Evolutionary conservation across 2,797 vertebrate species (phyloP).

Genomic region (Taenioides sp.): DNA sequence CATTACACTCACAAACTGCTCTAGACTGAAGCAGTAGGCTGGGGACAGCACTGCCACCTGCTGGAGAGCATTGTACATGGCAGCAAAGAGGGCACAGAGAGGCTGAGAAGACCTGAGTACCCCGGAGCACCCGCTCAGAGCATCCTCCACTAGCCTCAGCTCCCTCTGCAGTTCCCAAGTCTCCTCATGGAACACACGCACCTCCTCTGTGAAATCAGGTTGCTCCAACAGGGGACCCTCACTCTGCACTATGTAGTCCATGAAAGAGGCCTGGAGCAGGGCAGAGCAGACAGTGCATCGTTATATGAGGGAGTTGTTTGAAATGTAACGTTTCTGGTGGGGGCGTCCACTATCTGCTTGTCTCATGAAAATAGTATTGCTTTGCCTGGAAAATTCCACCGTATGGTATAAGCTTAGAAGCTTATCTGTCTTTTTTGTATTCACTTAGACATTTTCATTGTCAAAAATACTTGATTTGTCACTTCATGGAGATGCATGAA

Average conservation of each 20-base stretch:
- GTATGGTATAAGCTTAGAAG: too few species aligned
- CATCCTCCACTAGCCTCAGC: conserved; percentile 41
- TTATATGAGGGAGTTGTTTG: too few species aligned
- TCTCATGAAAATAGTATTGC: not conserved
- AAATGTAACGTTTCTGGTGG: too few species aligned
- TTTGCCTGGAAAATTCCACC: too few species aligned
- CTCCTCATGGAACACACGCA: conserved; percentile 44
- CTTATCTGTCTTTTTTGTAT: too few species aligned
- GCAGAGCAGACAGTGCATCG: not conserved
- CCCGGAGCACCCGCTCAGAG: conserved; percentile 45
- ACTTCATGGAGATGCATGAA: too few species aligned
- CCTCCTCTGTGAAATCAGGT: conserved; percentile 40
- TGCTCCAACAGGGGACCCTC: conserved; percentile 54
- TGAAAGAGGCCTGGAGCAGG: conserved; percentile 63
- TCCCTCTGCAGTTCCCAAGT: conserved; percentile 53
- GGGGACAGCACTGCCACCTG: conserved; percentile 75
- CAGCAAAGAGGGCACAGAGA: conserved; percentile 60
- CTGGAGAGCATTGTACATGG: conserved; percentile 75
- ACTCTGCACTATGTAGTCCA: conserved; percentile 60
- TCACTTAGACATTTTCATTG: too few species aligned
- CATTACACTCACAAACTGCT: conserved; percentile 61
- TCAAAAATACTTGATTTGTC: too few species aligned
- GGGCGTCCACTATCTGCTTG: not conserved
- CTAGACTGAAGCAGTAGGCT: conserved; percentile 74
- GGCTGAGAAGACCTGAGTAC: conserved; percentile 48